These are phyloP conservation scores for Caenorhabditis remanei DNA, from an alignment of 1,140 invertebrate genomes.

Conservation along the genomic window DNA sequence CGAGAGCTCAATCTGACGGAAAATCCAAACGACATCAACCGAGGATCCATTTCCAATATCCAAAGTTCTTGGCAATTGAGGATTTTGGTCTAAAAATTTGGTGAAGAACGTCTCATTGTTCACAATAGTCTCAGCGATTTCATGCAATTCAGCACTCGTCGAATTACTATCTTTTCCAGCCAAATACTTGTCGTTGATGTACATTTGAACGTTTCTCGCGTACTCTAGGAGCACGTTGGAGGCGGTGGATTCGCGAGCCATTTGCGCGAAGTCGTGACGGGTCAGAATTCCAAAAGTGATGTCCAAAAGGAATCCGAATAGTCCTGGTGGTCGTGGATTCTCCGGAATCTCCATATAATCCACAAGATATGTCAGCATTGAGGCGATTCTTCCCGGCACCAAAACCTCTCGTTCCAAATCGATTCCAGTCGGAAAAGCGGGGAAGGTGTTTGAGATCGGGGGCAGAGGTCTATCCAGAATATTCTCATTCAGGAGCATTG, in stretches of 20 bases:
- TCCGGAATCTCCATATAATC: constrained; percentile 9
- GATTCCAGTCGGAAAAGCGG: background rate
- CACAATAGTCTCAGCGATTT: background rate
- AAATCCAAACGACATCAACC: background rate
- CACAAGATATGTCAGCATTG: background rate
- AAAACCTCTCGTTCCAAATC: background rate
- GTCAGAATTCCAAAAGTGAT: background rate
- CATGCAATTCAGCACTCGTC: background rate
- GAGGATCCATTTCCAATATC: no score
- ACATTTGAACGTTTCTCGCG: background rate
- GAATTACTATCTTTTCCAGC: no score
- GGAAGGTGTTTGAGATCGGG: background rate
- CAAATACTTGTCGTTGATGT: background rate
- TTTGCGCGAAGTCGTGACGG: constrained; percentile 10
- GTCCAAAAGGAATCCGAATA: background rate
- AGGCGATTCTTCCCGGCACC: background rate
- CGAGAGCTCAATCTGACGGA: background rate
- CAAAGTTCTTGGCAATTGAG: no score
- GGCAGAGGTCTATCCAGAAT: no score
- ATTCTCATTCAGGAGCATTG: no score
- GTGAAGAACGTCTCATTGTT: background rate
- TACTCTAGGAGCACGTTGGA: background rate
- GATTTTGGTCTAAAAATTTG: background rate
- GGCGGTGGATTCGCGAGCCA: background rate
- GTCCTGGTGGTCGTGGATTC: constrained; percentile 5